Evolutionary conservation across 2,888 invertebrate genomes (phyloP), one percentile per base, ranked within the genome.

Genomic region (Ariolimax columbianus): DNA sequence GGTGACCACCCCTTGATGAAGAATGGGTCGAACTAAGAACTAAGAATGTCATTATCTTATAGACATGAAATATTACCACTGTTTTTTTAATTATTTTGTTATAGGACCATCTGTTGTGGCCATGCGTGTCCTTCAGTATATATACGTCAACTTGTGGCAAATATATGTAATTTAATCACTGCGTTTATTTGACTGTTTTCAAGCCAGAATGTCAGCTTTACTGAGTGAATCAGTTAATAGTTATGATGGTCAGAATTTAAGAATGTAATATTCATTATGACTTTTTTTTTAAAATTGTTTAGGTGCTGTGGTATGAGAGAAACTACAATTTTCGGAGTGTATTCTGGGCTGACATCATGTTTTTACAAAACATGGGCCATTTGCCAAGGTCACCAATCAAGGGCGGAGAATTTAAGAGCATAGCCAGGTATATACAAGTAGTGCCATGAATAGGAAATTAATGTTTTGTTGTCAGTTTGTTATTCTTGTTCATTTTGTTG

Each of bases 221-320:
- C n/a, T n/a, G n/a, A n/a, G n/a, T n/a, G n/a, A n/a, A n/a, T n/a
- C n/a, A n/a, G n/a, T n/a, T n/a, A n/a, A n/a, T n/a, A n/a, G n/a
- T n/a, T n/a, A n/a, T n/a, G n/a, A n/a, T n/a, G 17, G 7, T 47
- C 17, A 47, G 9, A 47, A 47, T 47, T 47, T 47, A 11, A 17
- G 47, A 17, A 14, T 55, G 19, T 23, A 23, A 1, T 7, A 66
- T 66, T 9, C 14, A 66, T 33, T 0, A 33, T 66, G 33, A 33
- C 66, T 33, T 33, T 33, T 2, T 66, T 66, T 9, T 66, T 19
- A 6, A 14, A 66, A 11, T 79, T 79, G 19, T 47, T 9, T 26
- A 82, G 85, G 89, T 94, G 19, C 97, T 97, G 92, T 98, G 98
- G 98, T 96, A 97, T 87, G 96, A 97, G 0, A 89, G 90, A 84